phyloP scores from a whole-genome alignment of 2,113 vertebrate genomes.

The Pachyramphus minor region DNA sequence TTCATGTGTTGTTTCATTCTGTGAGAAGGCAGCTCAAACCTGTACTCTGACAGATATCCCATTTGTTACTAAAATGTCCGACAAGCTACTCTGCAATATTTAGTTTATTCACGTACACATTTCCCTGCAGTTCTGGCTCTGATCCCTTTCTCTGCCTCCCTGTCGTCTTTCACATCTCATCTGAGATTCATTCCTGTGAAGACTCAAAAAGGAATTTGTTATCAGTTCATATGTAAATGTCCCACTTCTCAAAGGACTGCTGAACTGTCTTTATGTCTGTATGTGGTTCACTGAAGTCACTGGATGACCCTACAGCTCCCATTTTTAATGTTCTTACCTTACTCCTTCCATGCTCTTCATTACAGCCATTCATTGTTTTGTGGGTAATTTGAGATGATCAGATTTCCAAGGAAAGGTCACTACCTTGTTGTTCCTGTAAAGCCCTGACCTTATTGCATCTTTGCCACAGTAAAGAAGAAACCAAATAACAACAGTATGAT shows the following conservation, averaged over 20 bases:
- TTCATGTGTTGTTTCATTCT: not conserved
- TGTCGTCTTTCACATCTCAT: not conserved
- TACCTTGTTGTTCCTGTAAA: not conserved
- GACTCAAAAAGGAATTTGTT: not conserved
- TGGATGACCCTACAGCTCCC: fast-evolving
- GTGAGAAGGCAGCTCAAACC: not conserved
- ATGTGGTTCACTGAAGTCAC: not conserved
- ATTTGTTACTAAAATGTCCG: not conserved
- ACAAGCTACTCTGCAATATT: not conserved
- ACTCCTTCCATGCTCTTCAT: not conserved
- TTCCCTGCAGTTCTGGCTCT: not conserved
- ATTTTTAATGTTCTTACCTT: not conserved
- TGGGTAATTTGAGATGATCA: not conserved
- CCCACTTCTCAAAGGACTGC: not conserved
- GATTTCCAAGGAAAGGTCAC: not conserved
- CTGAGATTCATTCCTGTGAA: not conserved
- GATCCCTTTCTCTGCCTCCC: not conserved
- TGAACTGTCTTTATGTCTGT: not conserved
- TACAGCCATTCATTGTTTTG: not conserved
- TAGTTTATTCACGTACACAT: not conserved
- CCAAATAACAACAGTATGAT: not conserved
- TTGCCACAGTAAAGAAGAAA: not conserved
- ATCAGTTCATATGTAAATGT: not conserved
- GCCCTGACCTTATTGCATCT: not conserved
- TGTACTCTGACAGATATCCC: not conserved